Percentiles rank a stretch among this genome's conserved stretches.
Conservation (phyloP, 2,797 vertebrate species). For the Protonibea diacanthus region DNA sequence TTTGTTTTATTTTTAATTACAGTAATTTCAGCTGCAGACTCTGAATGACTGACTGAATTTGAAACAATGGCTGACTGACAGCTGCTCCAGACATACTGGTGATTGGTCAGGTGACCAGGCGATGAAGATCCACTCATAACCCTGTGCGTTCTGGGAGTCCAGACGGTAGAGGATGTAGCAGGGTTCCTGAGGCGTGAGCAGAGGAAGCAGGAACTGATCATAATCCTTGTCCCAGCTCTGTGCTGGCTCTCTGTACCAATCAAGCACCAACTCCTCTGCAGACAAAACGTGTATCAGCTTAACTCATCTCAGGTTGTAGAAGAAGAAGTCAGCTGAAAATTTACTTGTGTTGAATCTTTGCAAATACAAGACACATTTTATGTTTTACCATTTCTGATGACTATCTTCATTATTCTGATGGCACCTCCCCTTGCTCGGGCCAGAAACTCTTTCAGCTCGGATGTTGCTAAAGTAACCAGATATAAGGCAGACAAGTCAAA, state of each 20-base stretch:
- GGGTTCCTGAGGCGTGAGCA: slow-evolving; percentile 91
- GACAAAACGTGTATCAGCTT: slow-evolving; percentile 26
- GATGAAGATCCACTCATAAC: slow-evolving; percentile 97
- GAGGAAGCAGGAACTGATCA: slow-evolving; percentile 90
- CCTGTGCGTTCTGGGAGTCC: slow-evolving; percentile 96
- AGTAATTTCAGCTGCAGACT: neutral
- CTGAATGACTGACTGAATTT: neutral
- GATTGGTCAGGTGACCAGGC: slow-evolving; percentile 99
- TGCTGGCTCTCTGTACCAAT: slow-evolving; percentile 89
- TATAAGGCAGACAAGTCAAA: slow-evolving; percentile 84
- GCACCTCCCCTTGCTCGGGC: slow-evolving; percentile 93
- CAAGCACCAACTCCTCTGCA: slow-evolving; percentile 95
- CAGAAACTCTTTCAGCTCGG: slow-evolving; percentile 96
- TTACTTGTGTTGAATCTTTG: neutral
- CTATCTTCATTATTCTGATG: slow-evolving; percentile 94
- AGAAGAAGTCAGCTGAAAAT: neutral
- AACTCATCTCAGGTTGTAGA: neutral
- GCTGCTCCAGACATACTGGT: slow-evolving; percentile 85
- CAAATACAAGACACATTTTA: slow-evolving; percentile 20
- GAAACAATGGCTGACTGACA: neutral
- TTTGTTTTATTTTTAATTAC: neutral
- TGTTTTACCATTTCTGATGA: slow-evolving; percentile 95
- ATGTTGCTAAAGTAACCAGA: slow-evolving; percentile 93
- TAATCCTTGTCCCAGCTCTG: slow-evolving; percentile 96
- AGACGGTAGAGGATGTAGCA: slow-evolving; percentile 97